Evolutionary conservation across 2,113 vertebrate genomes (phyloP).

Genomic region (Psittacula cyanocephala): DNA sequence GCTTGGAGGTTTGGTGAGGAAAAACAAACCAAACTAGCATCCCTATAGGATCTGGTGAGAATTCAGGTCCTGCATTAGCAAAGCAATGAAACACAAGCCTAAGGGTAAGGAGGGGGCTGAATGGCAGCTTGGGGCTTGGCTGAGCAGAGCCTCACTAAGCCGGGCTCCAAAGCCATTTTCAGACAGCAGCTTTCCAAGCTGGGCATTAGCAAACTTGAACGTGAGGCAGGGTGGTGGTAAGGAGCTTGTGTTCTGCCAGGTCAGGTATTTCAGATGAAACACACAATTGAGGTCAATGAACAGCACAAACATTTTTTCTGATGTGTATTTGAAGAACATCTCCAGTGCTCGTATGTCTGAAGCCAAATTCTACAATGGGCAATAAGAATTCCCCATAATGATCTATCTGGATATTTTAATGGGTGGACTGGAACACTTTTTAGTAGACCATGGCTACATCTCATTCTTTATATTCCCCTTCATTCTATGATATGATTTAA

Average conservation of each 20-base stretch:
- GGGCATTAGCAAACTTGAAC: accelerated
- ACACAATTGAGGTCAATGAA: background rate
- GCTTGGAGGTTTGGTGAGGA: background rate
- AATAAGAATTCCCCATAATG: background rate
- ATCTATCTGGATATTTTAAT: background rate
- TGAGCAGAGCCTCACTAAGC: background rate
- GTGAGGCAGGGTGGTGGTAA: accelerated
- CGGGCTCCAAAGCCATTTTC: accelerated
- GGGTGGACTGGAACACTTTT: background rate
- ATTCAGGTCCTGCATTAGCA: background rate
- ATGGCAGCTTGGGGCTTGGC: background rate
- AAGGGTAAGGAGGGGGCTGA: background rate
- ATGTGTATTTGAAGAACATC: background rate
- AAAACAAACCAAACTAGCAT: background rate
- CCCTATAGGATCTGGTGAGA: background rate
- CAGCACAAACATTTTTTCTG: background rate
- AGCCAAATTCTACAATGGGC: background rate
- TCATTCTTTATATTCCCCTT: background rate
- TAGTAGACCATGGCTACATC: background rate
- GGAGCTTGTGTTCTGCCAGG: background rate
- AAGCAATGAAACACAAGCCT: background rate
- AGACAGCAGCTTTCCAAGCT: background rate
- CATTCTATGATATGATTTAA: background rate
- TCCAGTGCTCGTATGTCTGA: background rate
- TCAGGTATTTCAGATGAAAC: background rate